Conservation (phyloP, 2,797 vertebrate genomes). For the Galaxias olidus region DNA sequence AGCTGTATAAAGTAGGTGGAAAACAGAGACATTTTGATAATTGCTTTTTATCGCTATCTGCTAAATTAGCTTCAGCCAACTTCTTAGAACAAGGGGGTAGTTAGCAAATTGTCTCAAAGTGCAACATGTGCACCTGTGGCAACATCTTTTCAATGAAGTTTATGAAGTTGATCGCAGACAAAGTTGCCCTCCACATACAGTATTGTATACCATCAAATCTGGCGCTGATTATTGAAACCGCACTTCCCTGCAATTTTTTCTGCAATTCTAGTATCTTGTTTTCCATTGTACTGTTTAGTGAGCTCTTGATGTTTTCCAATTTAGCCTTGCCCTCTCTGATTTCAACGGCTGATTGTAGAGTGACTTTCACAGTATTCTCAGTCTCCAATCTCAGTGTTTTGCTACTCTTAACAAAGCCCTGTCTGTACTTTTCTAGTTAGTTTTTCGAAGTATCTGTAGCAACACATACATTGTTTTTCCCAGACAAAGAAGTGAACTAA, state of each 20-base stretch:
- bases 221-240: neutral
- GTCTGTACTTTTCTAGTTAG: constrained; percentile 1
- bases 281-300: constrained; percentile 42
- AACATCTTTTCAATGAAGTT: neutral
- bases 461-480: too few species aligned
- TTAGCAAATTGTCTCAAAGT: constrained; percentile 17
- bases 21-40: too few species aligned
- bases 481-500: too few species aligned
- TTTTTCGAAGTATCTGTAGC: constrained; percentile 16
- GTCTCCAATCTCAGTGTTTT: constrained; percentile 33
- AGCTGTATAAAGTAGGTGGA: too few species aligned
- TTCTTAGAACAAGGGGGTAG: too few species aligned
- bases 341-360: constrained; percentile 4
- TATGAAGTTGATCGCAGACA: neutral
- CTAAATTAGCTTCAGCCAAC: constrained; percentile 2
- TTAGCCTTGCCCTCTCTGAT: constrained; percentile 31
- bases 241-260: constrained; percentile 1
- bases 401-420: constrained; percentile 14
- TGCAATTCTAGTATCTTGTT: constrained; percentile 35
- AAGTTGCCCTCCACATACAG: constrained; percentile 35
- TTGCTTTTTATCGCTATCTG: neutral
- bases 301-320: constrained; percentile 29
- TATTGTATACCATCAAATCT: neutral
- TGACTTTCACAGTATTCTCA: constrained; percentile 23
- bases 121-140: neutral